Evolutionary conservation across 2,888 invertebrate species (phyloP).

Genomic region (Blastobasis lacticolella): DNA sequence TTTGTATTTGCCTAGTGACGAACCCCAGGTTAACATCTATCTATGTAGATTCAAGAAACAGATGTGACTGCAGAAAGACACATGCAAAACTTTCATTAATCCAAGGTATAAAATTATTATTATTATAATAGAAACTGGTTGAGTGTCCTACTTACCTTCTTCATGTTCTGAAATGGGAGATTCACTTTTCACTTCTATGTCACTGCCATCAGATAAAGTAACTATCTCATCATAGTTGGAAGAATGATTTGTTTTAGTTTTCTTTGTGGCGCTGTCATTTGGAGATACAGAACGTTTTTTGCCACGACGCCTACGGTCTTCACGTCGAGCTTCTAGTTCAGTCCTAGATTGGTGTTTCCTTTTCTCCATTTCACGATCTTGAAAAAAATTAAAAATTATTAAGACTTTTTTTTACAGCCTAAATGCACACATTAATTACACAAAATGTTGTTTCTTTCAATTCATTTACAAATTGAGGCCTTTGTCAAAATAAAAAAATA

Average conservation of each 20-base stretch:
- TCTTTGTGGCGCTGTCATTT: constrained; percentile 44
- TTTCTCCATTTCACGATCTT: constrained; percentile 83
- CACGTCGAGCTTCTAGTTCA: constrained; percentile 83
- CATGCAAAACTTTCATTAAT: no score
- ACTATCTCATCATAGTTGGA: constrained; percentile 59
- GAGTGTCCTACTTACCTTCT: constrained; percentile 38
- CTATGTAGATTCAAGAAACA: no score
- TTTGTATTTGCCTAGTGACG: no score
- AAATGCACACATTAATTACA: no score
- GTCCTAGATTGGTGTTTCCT: constrained; percentile 83
- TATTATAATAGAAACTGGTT: background rate
- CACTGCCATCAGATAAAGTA: constrained; percentile 65
- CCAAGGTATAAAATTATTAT: background rate
- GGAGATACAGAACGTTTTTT: constrained; percentile 57
- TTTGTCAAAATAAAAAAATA: no score
- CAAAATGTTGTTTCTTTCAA: no score
- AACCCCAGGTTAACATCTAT: no score
- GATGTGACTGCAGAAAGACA: no score
- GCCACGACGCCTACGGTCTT: constrained; percentile 71
- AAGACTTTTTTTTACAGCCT: background rate
- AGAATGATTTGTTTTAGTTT: constrained; percentile 47
- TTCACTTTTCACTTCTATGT: constrained; percentile 63
- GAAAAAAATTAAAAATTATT: constrained; percentile 17
- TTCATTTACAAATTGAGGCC: no score
- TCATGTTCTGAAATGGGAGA: constrained; percentile 56